Evolutionary conservation across 2,113 vertebrate species (phyloP).

Genomic region (Catharus minimus): DNA sequence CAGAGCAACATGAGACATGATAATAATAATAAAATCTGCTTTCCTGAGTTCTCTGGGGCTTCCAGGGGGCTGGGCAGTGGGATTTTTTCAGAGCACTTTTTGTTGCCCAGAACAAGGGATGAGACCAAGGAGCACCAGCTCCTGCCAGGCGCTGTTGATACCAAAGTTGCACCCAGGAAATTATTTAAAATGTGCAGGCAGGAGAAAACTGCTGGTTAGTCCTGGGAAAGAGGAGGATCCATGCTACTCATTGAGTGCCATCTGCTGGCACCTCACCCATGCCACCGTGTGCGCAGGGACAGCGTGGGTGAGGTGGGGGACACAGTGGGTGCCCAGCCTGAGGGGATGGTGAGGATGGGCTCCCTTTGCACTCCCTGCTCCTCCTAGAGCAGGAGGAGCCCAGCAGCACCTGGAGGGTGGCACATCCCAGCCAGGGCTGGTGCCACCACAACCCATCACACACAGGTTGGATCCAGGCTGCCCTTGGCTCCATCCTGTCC

Average conservation of each 20-base stretch:
- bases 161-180: neutral
- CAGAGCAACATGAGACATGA: rapidly evolving
- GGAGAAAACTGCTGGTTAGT: neutral
- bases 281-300: rapidly evolving
- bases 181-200: neutral
- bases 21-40: neutral
- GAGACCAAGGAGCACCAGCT: neutral
- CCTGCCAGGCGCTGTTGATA: rapidly evolving
- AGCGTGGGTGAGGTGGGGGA: rapidly evolving
- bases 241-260: conserved; percentile 3
- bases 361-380: neutral
- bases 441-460: rapidly evolving
- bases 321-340: neutral
- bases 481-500: neutral
- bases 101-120: neutral
- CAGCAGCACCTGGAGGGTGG: neutral
- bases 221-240: neutral
- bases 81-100: neutral
- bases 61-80: neutral
- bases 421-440: neutral
- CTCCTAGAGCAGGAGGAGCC: neutral
- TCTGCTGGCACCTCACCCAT: neutral
- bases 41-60: neutral
- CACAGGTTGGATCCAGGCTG: rapidly evolving
- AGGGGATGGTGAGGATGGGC: neutral